Percentiles rank a stretch among this genome's conserved stretches.
Conservation (phyloP, 2,797 vertebrate species). For the Falco novaeseelandiae region DNA sequence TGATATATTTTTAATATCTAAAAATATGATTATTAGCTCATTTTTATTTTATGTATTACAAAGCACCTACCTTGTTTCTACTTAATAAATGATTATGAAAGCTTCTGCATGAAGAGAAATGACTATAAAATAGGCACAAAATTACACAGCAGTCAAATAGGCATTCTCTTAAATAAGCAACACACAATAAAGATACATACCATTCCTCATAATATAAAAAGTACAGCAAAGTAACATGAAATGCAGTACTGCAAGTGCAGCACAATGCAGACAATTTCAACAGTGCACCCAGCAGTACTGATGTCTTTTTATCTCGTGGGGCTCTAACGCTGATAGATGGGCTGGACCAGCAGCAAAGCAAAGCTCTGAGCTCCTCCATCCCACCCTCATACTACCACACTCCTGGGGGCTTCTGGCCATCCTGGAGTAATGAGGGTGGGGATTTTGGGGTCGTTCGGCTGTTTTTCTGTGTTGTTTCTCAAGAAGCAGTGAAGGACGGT, state of each 20-base stretch:
- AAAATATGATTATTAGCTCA: background rate
- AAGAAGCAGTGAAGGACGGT: background rate
- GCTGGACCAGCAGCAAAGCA: rapidly evolving
- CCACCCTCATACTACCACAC: background rate
- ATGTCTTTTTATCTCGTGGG: background rate
- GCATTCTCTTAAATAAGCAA: background rate
- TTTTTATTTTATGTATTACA: background rate
- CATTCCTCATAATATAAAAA: background rate
- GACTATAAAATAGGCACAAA: background rate
- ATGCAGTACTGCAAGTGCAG: background rate
- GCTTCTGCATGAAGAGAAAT: background rate
- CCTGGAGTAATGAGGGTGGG: background rate
- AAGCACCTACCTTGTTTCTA: background rate
- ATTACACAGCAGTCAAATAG: background rate
- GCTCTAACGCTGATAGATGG: rapidly evolving
- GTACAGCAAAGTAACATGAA: background rate
- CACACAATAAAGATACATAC: background rate
- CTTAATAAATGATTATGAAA: background rate
- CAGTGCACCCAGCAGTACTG: background rate
- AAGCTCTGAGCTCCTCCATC: background rate
- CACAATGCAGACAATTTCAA: background rate
- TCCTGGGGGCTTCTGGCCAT: background rate
- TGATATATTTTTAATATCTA: background rate
- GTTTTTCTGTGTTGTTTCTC: background rate
- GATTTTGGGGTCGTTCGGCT: rapidly evolving